Conservation (phyloP, 2,888 invertebrate species). For the Caenorhabditis sp. region DNA sequence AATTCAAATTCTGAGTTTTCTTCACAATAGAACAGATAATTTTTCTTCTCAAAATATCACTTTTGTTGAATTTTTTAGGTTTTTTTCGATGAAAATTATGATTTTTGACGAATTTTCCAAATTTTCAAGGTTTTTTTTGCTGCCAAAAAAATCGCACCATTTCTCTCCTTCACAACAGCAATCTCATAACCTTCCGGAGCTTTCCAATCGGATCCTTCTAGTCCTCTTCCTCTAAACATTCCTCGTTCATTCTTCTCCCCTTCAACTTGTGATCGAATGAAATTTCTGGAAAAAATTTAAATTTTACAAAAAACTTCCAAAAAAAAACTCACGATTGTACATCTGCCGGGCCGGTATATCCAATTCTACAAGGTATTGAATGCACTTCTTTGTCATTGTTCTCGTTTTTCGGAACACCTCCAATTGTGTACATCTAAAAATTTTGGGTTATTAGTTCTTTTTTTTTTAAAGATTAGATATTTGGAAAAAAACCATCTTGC, state of each 20-base stretch:
- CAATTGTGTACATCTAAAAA: slow-evolving; percentile 23
- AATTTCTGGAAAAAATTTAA: slow-evolving; percentile 11
- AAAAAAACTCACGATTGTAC: slow-evolving; percentile 21
- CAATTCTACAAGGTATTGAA: slow-evolving; percentile 54
- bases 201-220: slow-evolving; percentile 35
- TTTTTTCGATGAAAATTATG: too few species aligned
- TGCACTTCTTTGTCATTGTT: slow-evolving; percentile 35
- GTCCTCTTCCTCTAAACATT: slow-evolving; percentile 39
- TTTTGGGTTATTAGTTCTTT: background rate
- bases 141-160: too few species aligned
- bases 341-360: slow-evolving; percentile 55
- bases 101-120: too few species aligned
- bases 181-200: slow-evolving; percentile 32
- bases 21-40: too few species aligned
- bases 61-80: too few species aligned
- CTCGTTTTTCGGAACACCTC: slow-evolving; percentile 10
- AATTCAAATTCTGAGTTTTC: too few species aligned
- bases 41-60: too few species aligned
- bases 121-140: too few species aligned
- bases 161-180: slow-evolving; percentile 35
- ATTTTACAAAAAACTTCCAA: background rate
- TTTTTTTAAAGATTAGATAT: background rate
- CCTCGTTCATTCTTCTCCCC: slow-evolving; percentile 23
- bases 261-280: slow-evolving; percentile 26
- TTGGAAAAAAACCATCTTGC: background rate